A percentile compares a stretch with the other conserved stretches of the same genome.
Evolutionary conservation across 1,140 invertebrate species (phyloP).

Genomic region (Drosophila setifemur): DNA sequence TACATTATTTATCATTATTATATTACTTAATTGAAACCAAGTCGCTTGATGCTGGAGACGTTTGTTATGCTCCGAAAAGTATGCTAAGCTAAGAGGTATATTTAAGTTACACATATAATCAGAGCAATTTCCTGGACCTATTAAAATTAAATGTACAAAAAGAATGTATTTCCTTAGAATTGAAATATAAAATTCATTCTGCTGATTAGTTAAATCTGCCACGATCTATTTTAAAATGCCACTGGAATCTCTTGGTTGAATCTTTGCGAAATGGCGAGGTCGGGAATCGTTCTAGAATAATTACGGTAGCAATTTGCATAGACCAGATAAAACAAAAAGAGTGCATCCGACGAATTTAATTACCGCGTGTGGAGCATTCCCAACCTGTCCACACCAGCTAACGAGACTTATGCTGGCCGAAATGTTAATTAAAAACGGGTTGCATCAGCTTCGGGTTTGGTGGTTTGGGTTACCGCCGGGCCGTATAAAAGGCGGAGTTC

Average conservation of each 20-base stretch:
- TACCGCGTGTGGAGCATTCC: neutral
- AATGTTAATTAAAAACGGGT: constrained; percentile 50
- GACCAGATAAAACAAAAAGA: constrained; percentile 19
- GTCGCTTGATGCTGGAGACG: too few relatives aligned
- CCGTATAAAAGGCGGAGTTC: constrained; percentile 22
- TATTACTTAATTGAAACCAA: too few relatives aligned
- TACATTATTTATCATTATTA: too few relatives aligned
- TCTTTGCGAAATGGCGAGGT: neutral
- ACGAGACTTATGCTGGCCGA: constrained; percentile 19
- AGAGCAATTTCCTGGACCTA: too few relatives aligned
- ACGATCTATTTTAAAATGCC: neutral
- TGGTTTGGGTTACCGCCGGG: neutral
- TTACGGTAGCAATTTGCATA: constrained; percentile 40
- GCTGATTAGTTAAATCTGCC: neutral
- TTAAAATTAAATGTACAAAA: neutral
- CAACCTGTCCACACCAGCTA: constrained; percentile 5
- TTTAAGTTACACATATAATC: too few relatives aligned
- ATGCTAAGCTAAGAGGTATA: neutral
- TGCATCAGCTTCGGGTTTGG: constrained; percentile 11
- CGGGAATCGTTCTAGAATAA: constrained; percentile 29
- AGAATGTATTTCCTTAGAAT: neutral
- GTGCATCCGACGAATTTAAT: constrained; percentile 35
- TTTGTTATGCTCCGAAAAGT: neutral
- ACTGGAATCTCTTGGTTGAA: neutral
- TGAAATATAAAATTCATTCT: neutral